Base-by-base conservation (phyloP, 2,888 invertebrate species). In the Xestobium rufovillosum region DNA sequence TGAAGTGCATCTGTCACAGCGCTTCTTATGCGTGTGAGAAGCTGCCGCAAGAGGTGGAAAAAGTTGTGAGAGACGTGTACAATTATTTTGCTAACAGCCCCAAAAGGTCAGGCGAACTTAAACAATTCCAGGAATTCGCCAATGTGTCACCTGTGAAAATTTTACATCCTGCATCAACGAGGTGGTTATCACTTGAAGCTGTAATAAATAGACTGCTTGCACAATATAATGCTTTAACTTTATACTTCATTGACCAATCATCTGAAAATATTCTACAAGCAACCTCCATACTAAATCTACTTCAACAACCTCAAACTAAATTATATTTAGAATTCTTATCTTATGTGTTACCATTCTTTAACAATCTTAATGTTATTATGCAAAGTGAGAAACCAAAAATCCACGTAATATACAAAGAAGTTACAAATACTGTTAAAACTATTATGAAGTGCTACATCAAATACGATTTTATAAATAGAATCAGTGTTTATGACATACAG, bases 1-100 rank as follows among this genome's bases (percentile, higher is more conserved):
- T 38, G 10, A 33, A 38, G 14, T 38, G 32, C 26, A 38, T 38
- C 16, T 38, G 11, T 38, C n/a, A n/a, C n/a, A n/a, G 38, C 30
- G 38, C 38, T 9, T 38, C 29, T n/a, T 38, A 38, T 38, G 34
- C 38, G 4, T 38, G 41, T 26, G 15, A 41, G 29, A 27, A 41
- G 25, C 33, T 41, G 25, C 34, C 30, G 26, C 23, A 15, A n/a
- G n/a, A n/a, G n/a, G n/a, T n/a, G n/a, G n/a, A n/a, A n/a, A 23
- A 27, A 6, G 8, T 9, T 34, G 11, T 9, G 23, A 4, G 9
- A 11, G 14, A 14, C 12, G 23, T 36, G 4, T 29, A 36, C 17
- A 36, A 36, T 8, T 36, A 36, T 13, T 36, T 36, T 14, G 15
- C 29, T 9, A 30, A 36, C 13, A 36, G 36, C 9, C 27, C 33